Evolutionary conservation across 1,140 invertebrate genomes (phyloP).

Genomic region (Megalopta genalis): DNA sequence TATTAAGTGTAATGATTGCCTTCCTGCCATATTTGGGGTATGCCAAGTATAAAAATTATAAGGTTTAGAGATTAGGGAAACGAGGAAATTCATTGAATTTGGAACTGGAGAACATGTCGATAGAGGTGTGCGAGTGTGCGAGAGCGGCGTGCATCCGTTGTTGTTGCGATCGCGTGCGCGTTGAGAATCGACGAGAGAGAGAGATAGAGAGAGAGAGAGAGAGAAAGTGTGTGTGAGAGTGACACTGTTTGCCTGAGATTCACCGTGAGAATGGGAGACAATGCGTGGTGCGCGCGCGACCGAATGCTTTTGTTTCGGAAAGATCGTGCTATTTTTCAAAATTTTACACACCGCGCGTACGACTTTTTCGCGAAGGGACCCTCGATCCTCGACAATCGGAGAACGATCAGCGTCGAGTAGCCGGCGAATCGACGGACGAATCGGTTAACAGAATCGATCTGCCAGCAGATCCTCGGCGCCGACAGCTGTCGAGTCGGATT

Average conservation of each 20-base stretch:
- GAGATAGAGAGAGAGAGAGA: too few relatives aligned
- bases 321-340: conserved; percentile 80
- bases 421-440: not conserved
- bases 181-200: conserved; percentile 7
- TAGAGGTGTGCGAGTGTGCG: conserved; percentile 14
- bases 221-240: too few relatives aligned
- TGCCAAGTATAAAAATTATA: conserved; percentile 81
- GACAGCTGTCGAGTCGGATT: not conserved
- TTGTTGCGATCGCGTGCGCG: conserved; percentile 17
- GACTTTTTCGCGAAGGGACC: conserved; percentile 65
- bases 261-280: not conserved
- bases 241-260: not conserved
- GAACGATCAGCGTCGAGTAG: conserved; percentile 57
- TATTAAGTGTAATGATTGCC: conserved; percentile 80
- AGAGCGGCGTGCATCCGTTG: not conserved
- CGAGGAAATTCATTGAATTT: conserved; percentile 68
- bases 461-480: too few relatives aligned
- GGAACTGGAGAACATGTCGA: conserved; percentile 50
- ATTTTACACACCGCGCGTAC: conserved; percentile 74
- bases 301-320: conserved; percentile 70
- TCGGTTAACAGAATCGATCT: too few relatives aligned
- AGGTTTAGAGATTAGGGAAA: conserved; percentile 78
- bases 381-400: conserved; percentile 72
- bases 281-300: conserved; percentile 40
- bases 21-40: conserved; percentile 82